Conservation (phyloP, 2,113 vertebrate species). For the Sylvicapra grimmia region DNA sequence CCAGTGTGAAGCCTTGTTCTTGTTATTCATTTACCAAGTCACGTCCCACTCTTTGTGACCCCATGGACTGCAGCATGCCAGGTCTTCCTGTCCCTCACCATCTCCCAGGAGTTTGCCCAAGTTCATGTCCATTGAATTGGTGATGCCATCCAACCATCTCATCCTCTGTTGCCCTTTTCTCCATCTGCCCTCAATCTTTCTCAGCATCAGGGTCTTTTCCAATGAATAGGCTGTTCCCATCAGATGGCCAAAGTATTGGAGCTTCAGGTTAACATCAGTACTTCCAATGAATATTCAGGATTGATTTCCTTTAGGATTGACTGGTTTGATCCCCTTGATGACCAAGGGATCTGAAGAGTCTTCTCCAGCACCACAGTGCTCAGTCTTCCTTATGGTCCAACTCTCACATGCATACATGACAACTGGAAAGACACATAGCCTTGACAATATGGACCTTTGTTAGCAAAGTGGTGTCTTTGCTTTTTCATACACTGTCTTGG, state of each 20-base stretch:
- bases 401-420: neutral
- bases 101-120: neutral
- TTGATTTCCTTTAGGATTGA: neutral
- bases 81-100: neutral
- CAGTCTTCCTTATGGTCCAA: neutral
- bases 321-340: neutral
- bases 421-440: neutral
- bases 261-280: neutral
- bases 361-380: neutral
- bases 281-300: neutral
- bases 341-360: neutral
- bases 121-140: neutral
- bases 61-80: neutral
- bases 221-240: neutral
- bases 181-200: neutral
- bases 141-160: neutral
- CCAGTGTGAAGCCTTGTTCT: neutral
- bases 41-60: neutral
- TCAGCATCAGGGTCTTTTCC: neutral
- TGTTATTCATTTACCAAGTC: neutral
- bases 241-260: neutral
- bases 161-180: neutral
- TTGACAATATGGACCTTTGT: neutral
- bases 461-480: neutral
- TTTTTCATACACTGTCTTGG: neutral